Conservation (phyloP, 2,888 invertebrate species). For the Meta bourneti region DNA sequence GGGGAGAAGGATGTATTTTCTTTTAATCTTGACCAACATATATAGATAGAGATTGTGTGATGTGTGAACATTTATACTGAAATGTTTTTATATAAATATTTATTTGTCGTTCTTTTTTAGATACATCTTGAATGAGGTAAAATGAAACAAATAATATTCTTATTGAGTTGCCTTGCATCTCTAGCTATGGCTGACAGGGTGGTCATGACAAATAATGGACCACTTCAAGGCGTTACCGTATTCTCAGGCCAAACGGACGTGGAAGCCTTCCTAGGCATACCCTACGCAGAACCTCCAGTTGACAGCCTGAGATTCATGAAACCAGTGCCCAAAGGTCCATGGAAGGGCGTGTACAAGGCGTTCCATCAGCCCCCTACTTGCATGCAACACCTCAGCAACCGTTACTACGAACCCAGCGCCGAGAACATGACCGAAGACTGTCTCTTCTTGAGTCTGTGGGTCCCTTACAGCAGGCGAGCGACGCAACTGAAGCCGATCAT, state of each 20-base stretch:
- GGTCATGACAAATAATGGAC: constrained; percentile 61
- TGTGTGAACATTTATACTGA: too few species aligned
- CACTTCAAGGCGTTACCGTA: constrained; percentile 51
- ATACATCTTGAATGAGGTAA: too few species aligned
- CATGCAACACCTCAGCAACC: constrained; percentile 47
- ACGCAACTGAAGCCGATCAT: constrained; percentile 58
- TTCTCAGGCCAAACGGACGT: constrained; percentile 1
- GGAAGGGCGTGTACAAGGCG: constrained; percentile 69
- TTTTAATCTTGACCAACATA: too few species aligned
- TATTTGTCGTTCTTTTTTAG: too few species aligned
- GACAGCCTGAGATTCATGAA: constrained; percentile 78
- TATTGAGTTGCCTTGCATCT: not conserved
- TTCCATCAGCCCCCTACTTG: constrained; percentile 58
- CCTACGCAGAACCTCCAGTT: constrained; percentile 81
- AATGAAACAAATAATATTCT: not conserved
- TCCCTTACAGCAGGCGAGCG: constrained; percentile 41
- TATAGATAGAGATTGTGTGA: too few species aligned
- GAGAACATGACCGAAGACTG: constrained; percentile 77
- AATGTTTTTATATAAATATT: too few species aligned
- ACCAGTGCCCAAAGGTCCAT: constrained; percentile 65
- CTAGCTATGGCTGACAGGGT: constrained; percentile 23
- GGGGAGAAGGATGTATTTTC: too few species aligned
- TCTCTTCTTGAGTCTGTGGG: constrained; percentile 77
- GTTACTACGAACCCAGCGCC: constrained; percentile 47
- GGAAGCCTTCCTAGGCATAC: constrained; percentile 80